Base-by-base conservation (phyloP, 2,888 invertebrate genomes). In the Colletes collaris region DNA sequence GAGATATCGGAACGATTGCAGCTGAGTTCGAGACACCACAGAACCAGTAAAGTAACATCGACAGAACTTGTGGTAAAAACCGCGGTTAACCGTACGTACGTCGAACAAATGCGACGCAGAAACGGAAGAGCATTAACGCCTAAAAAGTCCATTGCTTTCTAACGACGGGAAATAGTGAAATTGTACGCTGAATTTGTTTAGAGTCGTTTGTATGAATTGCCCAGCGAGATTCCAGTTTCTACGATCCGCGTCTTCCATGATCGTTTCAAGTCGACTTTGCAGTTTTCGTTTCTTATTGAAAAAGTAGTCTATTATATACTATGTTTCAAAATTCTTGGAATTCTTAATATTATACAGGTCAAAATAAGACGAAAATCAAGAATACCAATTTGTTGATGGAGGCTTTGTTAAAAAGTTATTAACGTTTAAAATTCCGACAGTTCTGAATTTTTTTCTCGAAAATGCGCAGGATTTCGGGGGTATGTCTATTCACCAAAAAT, bases 121-220 rank as follows among this genome's bases (percentile, higher is more conserved):
- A 70, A 53, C 52, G 62, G 62, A 55, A 70, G 52, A 53, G 27
- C 65, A 53, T 55, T 46, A 66, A n/a, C 55, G 55, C 8, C 55
- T 66, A 66, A 66, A 66, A 55, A 53, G 65, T 66, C 37, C 65
- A 46, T 66, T 55, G 40, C 65, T 66, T 66, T 66, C 65, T 66
- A 66, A 46, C 65, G 44, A 55, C 55, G 65, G 27, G 65, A 53
- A 27, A 27, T 52, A 13, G 40, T 44, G 52, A 27, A 59, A 62
- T 69, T 69, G 46, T 63, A 55, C 27, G 52, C 8, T 40, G 7
- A 16, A 40, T 27, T 67, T 16, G n/a, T 55, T 56, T 19, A 11
- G 35, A 27, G 44, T 3, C 19, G 19, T 13, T n/a, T 44, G 46
- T 66, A 55, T n/a, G 65, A 66, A 55, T 44, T 19, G 11, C 27